phyloP scores from a whole-genome alignment of 2,113 vertebrate species.

The Ophthalmolycus amberensis region DNA sequence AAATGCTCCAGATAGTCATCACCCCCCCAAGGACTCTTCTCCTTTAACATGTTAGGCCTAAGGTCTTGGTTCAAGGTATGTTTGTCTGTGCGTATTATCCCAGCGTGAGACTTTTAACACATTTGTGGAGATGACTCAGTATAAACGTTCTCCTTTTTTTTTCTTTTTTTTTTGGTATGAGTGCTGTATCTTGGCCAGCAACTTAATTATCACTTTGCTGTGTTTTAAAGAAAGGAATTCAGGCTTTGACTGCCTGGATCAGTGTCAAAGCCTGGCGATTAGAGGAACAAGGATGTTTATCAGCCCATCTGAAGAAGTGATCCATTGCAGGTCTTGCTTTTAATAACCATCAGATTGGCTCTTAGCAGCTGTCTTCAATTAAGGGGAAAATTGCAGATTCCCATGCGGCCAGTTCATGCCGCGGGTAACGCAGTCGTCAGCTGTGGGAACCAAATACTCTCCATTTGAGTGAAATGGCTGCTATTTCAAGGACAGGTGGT shows the following conservation, averaged over 20 bases:
- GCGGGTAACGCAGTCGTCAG: conserved; percentile 78
- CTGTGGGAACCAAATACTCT: conserved; percentile 82
- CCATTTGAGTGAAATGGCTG: conserved; percentile 71
- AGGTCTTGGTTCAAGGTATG: conserved; percentile 27
- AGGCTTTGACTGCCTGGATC: conserved; percentile 29
- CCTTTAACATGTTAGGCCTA: conserved; percentile 4
- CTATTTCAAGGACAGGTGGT: conserved; percentile 75
- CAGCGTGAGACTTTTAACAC: conserved; percentile 17
- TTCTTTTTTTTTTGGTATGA: conserved; percentile 29
- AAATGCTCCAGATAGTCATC: conserved; percentile 30
- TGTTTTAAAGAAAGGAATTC: conserved; percentile 58
- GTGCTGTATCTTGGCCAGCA: conserved; percentile 30
- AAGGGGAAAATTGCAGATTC: conserved; percentile 66
- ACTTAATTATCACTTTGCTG: conserved; percentile 54
- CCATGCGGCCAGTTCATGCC: conserved; percentile 73
- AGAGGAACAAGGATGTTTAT: conserved; percentile 67
- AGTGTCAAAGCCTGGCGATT: conserved; percentile 52
- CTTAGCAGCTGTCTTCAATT: conserved; percentile 80
- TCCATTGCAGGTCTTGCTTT: conserved; percentile 64
- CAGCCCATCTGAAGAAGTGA: conserved; percentile 62
- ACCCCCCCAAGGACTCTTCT: conserved; percentile 25
- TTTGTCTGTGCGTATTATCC: conserved; percentile 13
- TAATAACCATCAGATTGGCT: conserved; percentile 64
- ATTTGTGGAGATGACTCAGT: conserved; percentile 23
- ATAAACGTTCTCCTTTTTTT: conserved; percentile 23